Base-by-base conservation (phyloP, 2,797 vertebrate genomes). In the Chromobotia macracanthus region DNA sequence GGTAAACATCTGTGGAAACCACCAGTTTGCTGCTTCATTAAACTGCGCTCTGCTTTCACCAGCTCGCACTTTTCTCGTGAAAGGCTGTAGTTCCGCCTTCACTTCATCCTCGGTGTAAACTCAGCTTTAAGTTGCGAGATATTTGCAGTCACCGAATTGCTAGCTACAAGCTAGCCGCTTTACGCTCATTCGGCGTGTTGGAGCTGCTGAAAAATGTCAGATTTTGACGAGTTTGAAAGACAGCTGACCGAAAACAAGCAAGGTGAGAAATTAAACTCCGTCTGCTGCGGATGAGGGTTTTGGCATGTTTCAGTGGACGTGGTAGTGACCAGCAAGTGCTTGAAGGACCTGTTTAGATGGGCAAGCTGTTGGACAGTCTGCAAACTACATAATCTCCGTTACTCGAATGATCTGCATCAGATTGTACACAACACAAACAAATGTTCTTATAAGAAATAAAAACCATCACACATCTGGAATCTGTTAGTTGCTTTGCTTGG, bases 211-310 rank as follows among this genome's bases (percentile, higher is more conserved):
- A 91, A 84, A 84, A 94, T 94, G 94, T 95, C 93, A 63, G 94
- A 95, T 84, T 94, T 94, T 88, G 94, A 95, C 83, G 93, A 94
- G 85, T 94, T 94, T 85, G 93, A 94, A 90, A 90, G 93, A 84
- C 92, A 95, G 89, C 89, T 94, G 79, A 94, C 91, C 81, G 93
- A 95, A 84, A 94, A 95, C 78, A 94, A 94, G 44, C 92, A 94
- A 88, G 91, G 92, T 92, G 80, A 84, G 79, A 35, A 18, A 51
- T n/a, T 15, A 41, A 5, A 8, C 44, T 25, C 56, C 16, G 9
- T 50, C 25, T 58, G n/a, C 50, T 41, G 56, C 50, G n/a, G 70
- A 4, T 31, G 15, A 31, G 13, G 18, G 2, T 44, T 44, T 69
- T 35, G 8, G 13, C 56, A 18, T 25, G 61, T 72, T 60, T 13